Base-by-base conservation (phyloP, 2,113 vertebrate genomes). In the Myxocyprinus asiaticus region DNA sequence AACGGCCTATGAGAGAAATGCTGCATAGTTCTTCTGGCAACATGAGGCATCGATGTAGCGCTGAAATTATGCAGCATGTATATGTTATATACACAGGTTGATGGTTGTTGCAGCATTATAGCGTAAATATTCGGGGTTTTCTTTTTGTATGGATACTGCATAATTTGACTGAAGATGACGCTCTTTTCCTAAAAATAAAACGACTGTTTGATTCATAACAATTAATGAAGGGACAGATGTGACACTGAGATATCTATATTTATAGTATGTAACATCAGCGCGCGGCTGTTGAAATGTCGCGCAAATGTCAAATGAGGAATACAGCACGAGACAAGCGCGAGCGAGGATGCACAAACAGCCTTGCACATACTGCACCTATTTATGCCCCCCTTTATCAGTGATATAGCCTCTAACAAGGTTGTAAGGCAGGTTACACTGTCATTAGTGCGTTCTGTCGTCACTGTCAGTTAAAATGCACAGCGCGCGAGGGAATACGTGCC, bases 1-100 rank as follows among this genome's bases (percentile, higher is more conserved):
- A 61, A 78, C 69, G 88, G 87, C 87, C 87, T 90, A 88, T 91
- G 91, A 87, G 87, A 89, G 88, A 44, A 74, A 81, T 83, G 81
- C 67, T 51, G 76, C 67, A 75, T 83, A 86, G 67, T 85, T 79
- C 85, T 84, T 78, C 68, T 75, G 45, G 58, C 56, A 63, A 33
- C 63, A 66, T 58, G 55, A 72, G 50, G 48, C 55, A 53, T 82
- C 69, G 81, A 78, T 63, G 66, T 74, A 78, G 76, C 56, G 45
- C 63, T 82, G 42, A 73, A 62, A 82, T 82, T 51, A 63, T 74
- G 67, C 70, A 82, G 59, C 44, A 59, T 55, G 51, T 75, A 15
- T n/a, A 50, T 65, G 68, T 65, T 72, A 62, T 14, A n/a, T 45
- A 11, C 50, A 56, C 68, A 7, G 42, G 55, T 62, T 56, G 15